Base-by-base conservation (phyloP, 2,797 vertebrate genomes). In the Selene dorsalis region DNA sequence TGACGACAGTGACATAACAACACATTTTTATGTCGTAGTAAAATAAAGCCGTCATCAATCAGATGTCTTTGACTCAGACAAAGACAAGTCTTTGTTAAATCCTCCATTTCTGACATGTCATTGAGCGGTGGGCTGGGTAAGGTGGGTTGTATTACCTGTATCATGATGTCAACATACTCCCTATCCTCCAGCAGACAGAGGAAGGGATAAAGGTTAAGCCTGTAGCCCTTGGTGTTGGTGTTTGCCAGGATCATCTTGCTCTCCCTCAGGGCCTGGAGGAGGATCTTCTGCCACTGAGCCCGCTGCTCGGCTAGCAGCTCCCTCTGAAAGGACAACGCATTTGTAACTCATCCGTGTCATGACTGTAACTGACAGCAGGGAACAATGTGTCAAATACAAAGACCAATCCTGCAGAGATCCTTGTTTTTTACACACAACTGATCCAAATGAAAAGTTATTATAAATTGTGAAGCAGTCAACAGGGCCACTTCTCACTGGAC, bases 81-180 rank as follows among this genome's bases (percentile, higher is more conserved):
- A 8, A 70, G 35, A 53, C 4, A 68, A 48, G 41, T 43, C 55
- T 75, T 68, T 53, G 26, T 69, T 61, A 28, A 43, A 72, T 43
- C 20, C 7, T 13, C 1, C 12, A 56, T 35, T 58, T 68, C 1
- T 43, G 69, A 26, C 30, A 52, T 77, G 67, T 73, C 1, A 67
- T 28, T 11, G 57, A 77, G 53, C 0, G 0, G 50, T 0, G 39
- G 38, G 47, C 39, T 60, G 48, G 32, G 43, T 24, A 18, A 9
- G 24, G 12, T 38, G 75, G 48, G 57, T 50, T 64, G 47, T 55
- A 11, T 90, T 88, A 99, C 97, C 96, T 97, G 95, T 73, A 99
- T 55, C 96, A 99, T 96, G 84, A 97, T 94, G 81, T 92, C 91
- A 45, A 96, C 95, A 0, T 97, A 96, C 24, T 97, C 96, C 18